Evolutionary conservation across 2,113 vertebrate genomes (phyloP).

Genomic region (Lophura nycthemera): DNA sequence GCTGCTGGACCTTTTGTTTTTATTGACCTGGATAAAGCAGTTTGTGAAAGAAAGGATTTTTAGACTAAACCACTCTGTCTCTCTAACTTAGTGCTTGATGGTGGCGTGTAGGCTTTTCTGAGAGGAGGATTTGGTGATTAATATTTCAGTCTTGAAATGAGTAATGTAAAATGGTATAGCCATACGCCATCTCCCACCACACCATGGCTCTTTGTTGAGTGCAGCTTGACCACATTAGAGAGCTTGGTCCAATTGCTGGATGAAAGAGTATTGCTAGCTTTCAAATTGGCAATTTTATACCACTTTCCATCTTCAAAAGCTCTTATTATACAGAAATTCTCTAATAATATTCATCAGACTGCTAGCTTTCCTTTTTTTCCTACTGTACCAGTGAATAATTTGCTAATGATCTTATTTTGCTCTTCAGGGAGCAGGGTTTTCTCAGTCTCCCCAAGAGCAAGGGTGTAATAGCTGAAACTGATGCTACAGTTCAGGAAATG

Average conservation of each 20-base stretch:
- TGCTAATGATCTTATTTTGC: constrained; percentile 59
- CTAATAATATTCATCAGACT: constrained; percentile 53
- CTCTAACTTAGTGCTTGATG: background rate
- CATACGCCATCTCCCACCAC: background rate
- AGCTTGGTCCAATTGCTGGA: background rate
- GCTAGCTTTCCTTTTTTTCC: constrained; percentile 22
- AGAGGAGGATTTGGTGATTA: constrained; percentile 5
- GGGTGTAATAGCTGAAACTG: background rate
- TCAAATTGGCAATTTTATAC: constrained; percentile 56
- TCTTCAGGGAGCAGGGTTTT: constrained; percentile 45
- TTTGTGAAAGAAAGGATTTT: background rate
- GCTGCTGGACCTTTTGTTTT: background rate
- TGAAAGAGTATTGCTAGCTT: constrained; percentile 37
- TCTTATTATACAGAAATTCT: constrained; percentile 56
- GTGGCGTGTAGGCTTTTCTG: background rate
- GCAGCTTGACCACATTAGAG: constrained; percentile 1
- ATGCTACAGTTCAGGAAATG: background rate
- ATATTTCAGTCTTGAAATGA: background rate
- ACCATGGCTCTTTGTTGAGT: background rate
- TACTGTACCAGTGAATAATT: constrained; percentile 7
- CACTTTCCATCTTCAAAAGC: constrained; percentile 51
- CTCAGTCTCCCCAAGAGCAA: background rate
- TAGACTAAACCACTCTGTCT: background rate
- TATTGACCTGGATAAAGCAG: background rate
- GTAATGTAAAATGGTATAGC: background rate